Conservation (phyloP, 2,797 vertebrate genomes). For the Sphenopsis melanotis region DNA sequence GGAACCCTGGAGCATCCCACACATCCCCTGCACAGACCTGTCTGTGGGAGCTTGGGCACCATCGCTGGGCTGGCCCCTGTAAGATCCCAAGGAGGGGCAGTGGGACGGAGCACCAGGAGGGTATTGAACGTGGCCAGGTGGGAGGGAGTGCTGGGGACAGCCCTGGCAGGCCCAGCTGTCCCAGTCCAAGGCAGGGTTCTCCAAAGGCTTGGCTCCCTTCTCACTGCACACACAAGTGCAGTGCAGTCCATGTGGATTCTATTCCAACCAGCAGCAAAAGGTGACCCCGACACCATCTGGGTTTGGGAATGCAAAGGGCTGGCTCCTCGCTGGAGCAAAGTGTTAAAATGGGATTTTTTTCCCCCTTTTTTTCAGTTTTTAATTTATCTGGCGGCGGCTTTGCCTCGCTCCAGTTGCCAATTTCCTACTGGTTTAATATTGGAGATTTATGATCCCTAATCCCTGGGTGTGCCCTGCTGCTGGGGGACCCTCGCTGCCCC, state of each 20-base stretch:
- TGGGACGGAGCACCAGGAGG: background rate
- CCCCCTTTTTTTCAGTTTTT: background rate
- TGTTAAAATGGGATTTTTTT: background rate
- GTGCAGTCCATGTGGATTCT: background rate
- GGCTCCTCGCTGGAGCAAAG: background rate
- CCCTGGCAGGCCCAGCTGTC: fast-evolving
- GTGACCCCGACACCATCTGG: background rate
- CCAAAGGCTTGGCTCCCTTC: background rate
- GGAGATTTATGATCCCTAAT: slow-evolving; percentile 45
- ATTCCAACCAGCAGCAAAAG: background rate
- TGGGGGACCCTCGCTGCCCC: background rate
- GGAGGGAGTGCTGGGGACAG: background rate
- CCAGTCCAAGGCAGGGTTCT: background rate
- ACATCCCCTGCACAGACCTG: fast-evolving
- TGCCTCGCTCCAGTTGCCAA: background rate
- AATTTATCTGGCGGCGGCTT: background rate
- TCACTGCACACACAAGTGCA: background rate
- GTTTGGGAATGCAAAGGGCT: background rate
- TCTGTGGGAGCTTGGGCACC: background rate
- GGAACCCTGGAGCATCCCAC: background rate
- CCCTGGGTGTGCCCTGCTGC: background rate
- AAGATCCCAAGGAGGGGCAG: background rate
- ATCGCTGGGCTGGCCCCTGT: fast-evolving
- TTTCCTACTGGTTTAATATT: slow-evolving; percentile 38
- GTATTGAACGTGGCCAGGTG: fast-evolving